Percentiles rank a stretch among this genome's conserved stretches.
Evolutionary conservation across 2,113 vertebrate genomes (phyloP).

Genomic region (Neofelis nebulosa): DNA sequence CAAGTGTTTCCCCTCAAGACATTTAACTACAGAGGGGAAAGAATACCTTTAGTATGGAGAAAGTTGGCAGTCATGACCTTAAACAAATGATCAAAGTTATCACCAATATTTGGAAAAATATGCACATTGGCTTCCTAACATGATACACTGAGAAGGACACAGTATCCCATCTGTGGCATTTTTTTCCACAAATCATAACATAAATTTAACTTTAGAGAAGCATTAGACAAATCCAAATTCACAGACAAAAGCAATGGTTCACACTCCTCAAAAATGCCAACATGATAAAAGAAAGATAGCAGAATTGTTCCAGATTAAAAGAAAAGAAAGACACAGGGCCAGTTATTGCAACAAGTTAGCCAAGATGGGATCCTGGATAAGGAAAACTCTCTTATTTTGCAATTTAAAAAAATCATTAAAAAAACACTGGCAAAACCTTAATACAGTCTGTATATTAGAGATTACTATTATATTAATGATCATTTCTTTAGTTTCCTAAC

Average conservation of each 20-base stretch:
- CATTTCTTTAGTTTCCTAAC: not conserved
- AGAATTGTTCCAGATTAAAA: not conserved
- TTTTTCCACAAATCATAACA: not conserved
- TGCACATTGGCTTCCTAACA: not conserved
- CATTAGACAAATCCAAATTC: not conserved
- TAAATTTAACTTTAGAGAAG: not conserved
- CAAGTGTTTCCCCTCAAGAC: not conserved
- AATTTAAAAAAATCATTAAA: not conserved
- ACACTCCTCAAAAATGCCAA: not conserved
- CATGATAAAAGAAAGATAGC: not conserved
- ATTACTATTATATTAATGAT: not conserved
- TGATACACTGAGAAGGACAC: not conserved
- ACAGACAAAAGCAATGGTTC: not conserved
- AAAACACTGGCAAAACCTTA: not conserved
- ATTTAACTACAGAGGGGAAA: not conserved
- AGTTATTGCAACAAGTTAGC: not conserved
- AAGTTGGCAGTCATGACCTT: not conserved
- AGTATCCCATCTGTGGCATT: not conserved
- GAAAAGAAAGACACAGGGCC: not conserved
- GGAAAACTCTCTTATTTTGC: not conserved
- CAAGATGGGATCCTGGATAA: not conserved
- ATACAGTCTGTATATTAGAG: not conserved
- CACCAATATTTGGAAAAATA: not conserved
- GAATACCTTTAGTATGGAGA: not conserved
- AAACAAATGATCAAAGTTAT: not conserved